Percentiles rank a stretch among this genome's conserved stretches.
Evolutionary conservation across 2,888 invertebrate species (phyloP).

Genomic region (Campaea margaritaria): DNA sequence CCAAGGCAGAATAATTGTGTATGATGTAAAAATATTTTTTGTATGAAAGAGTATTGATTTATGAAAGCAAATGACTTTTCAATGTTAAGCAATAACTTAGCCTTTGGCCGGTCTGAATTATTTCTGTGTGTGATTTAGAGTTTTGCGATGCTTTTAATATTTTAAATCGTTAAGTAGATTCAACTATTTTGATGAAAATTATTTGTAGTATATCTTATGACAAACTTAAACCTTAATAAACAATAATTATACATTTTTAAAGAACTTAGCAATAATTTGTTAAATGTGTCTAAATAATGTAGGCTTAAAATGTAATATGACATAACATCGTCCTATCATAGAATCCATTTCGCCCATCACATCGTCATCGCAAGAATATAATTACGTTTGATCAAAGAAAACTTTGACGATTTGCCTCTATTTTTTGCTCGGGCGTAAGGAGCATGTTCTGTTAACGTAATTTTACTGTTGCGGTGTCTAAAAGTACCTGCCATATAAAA

Average conservation of each 20-base stretch:
- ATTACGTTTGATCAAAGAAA: neutral
- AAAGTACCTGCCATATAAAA: slow-evolving; percentile 16
- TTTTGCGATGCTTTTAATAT: slow-evolving; percentile 22
- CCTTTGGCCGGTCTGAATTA: slow-evolving; percentile 71
- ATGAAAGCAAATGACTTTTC: slow-evolving; percentile 51
- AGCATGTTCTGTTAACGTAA: neutral
- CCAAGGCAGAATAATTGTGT: slow-evolving; percentile 6
- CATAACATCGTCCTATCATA: neutral
- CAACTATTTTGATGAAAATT: slow-evolving; percentile 7
- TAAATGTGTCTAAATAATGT: neutral
- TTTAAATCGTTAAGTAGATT: slow-evolving; percentile 6
- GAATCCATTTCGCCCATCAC: neutral
- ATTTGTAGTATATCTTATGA: slow-evolving; percentile 6
- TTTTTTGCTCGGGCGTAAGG: neutral
- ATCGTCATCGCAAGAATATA: neutral
- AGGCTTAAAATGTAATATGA: no score
- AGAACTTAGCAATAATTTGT: neutral
- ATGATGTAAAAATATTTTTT: slow-evolving; percentile 38
- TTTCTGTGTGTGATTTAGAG: slow-evolving; percentile 42
- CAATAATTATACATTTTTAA: neutral
- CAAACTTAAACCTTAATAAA: neutral
- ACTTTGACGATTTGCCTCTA: neutral
- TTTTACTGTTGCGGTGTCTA: slow-evolving; percentile 6
- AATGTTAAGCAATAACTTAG: slow-evolving; percentile 75
- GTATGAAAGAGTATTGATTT: slow-evolving; percentile 41